phyloP scores from a whole-genome alignment of 2,797 vertebrate genomes.

The Natrix natrix region DNA sequence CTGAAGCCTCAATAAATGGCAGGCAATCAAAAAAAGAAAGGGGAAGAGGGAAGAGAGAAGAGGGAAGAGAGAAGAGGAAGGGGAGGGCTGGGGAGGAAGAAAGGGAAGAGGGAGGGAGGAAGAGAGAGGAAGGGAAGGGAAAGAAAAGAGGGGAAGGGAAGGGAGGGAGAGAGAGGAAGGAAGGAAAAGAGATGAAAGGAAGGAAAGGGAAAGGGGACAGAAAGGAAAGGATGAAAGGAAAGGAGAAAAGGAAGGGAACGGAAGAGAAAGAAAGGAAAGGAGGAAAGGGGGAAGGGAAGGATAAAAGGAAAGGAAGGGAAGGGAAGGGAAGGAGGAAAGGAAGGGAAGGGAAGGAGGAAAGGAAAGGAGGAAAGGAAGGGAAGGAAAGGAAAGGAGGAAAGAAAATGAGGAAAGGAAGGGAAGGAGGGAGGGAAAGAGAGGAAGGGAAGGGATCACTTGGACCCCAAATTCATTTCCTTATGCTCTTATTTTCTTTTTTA shows the following conservation, averaged over 20 bases:
- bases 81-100: background rate
- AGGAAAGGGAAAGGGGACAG: rapidly evolving
- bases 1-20: background rate
- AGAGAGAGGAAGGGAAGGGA: too few species aligned
- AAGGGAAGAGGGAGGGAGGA: too few species aligned
- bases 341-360: too few species aligned
- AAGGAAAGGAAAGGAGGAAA: background rate
- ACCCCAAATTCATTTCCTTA: slow-evolving; percentile 56
- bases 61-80: too few species aligned
- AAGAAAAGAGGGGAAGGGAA: too few species aligned
- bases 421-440: background rate
- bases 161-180: too few species aligned
- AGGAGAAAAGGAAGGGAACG: too few species aligned
- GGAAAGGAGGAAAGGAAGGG: background rate
- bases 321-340: rapidly evolving
- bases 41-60: background rate
- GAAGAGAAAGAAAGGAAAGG: too few species aligned
- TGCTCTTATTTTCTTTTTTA: slow-evolving; percentile 48
- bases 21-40: background rate
- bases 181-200: too few species aligned
- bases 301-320: too few species aligned
- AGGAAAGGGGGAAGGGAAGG: too few species aligned
- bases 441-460: background rate
- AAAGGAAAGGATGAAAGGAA: background rate
- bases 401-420: too few species aligned